Base-by-base conservation (phyloP, 1,140 invertebrate genomes). In the Meteorus sp. region DNA sequence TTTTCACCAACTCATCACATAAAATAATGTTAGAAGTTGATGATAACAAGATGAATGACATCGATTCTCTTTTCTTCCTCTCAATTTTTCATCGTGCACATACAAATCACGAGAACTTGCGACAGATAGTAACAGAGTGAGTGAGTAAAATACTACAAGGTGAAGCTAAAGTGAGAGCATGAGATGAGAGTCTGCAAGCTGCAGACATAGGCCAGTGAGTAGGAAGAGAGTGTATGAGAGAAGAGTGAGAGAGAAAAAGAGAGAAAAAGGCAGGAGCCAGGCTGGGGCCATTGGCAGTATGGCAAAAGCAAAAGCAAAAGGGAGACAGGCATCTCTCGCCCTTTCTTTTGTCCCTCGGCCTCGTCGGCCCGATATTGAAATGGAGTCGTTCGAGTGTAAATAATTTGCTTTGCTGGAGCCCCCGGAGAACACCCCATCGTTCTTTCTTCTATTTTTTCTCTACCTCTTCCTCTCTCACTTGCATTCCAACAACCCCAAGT, bases 301-400 rank as follows among this genome's bases (percentile, higher is more conserved):
- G 69, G 74, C 68, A 59, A 85, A 84, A 80, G 80, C 69, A 62
- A 79, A 75, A 63, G 75, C 71, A 71, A 69, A 75, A 79, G 76
- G 74, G 78, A 78, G 76, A 77, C 77, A 78, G 77, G 71, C 74
- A 77, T 78, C 77, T 77, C 78, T 73, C n/a, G n/a, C n/a, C 78
- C 77, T 74, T 79, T 80, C 78, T 82, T 82, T 81, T 81, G 79
- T 80, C 77, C 78, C 77, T 77, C 68, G 75, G 62, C 68, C 70
- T 73, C 69, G 69, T 73, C 70, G 73, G 75, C 64, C 78, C 74
- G 78, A 80, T 80, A 81, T 80, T 80, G 79, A 81, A 82, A 82
- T 81, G 78, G 79, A 81, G 76, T 82, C 80, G 79, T 80, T 82
- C 79, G 74, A 81, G 78, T 78, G 80, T 81, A 74, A 82, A 78